Conservation (phyloP, 2,888 invertebrate genomes). For the Scaptodrosophila latifasciaeformis region DNA sequence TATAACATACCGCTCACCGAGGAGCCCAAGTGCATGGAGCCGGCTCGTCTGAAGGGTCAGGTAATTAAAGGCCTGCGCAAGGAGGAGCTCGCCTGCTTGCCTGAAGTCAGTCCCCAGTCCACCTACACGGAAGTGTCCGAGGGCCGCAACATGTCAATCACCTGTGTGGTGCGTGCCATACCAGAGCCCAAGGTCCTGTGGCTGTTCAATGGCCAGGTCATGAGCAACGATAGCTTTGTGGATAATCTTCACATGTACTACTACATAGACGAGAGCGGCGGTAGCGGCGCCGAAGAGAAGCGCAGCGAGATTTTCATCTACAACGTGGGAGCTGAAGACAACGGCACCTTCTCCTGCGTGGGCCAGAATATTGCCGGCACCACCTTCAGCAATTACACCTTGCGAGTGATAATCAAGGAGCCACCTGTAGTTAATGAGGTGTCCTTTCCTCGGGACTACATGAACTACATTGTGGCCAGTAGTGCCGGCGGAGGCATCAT, state of each 20-base stretch:
- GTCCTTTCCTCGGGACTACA: conserved; percentile 82
- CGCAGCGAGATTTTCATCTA: conserved; percentile 86
- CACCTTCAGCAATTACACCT: conserved; percentile 86
- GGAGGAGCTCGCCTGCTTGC: conserved; percentile 87
- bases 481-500: conserved; percentile 80
- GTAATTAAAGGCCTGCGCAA: conserved; percentile 81
- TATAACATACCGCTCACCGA: conserved; percentile 86
- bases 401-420: conserved; percentile 84
- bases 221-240: conserved; percentile 84
- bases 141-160: conserved; percentile 87
- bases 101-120: conserved; percentile 85
- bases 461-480: conserved; percentile 82
- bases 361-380: conserved; percentile 91
- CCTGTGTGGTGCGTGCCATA: conserved; percentile 86
- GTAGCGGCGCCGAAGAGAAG: conserved; percentile 81
- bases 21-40: conserved; percentile 86
- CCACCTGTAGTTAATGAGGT: conserved; percentile 82
- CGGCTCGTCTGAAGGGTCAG: conserved; percentile 80
- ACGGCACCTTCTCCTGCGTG: conserved; percentile 89
- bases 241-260: conserved; percentile 82
- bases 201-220: conserved; percentile 88
- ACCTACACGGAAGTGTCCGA: conserved; percentile 86
- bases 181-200: conserved; percentile 89
- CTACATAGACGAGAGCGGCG: conserved; percentile 82
- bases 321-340: conserved; percentile 85